Evolutionary conservation across 2,797 vertebrate genomes (phyloP).

Genomic region (Chrosomus eos): DNA sequence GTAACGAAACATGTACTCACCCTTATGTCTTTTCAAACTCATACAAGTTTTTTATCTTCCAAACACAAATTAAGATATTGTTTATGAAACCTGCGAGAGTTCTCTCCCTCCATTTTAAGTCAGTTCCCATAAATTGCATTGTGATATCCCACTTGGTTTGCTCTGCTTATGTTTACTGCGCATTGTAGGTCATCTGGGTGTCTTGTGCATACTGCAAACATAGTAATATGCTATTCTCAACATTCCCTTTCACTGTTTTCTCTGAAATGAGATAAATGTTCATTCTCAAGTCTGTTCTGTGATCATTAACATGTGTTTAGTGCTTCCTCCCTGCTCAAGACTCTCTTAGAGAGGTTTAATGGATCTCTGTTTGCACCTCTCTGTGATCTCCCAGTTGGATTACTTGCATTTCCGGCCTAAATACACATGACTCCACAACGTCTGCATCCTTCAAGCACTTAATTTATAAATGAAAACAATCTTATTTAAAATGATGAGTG

Average conservation of each 20-base stretch:
- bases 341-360: constrained; percentile 4
- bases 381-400: not conserved
- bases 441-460: constrained; percentile 1
- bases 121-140: not conserved
- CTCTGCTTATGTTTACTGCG: not conserved
- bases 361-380: constrained; percentile 1
- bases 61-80: too few species aligned
- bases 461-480: constrained; percentile 11
- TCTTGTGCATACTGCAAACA: not conserved
- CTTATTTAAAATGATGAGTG: not conserved
- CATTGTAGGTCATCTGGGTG: not conserved
- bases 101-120: too few species aligned
- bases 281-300: not conserved
- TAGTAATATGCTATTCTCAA: not conserved
- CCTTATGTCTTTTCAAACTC: too few species aligned
- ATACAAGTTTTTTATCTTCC: too few species aligned
- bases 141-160: not conserved
- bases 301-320: constrained; percentile 22
- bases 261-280: not conserved
- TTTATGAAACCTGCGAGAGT: too few species aligned
- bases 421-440: not conserved
- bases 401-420: constrained; percentile 17
- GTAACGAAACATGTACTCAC: too few species aligned
- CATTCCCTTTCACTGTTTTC: not conserved
- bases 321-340: not conserved